A percentile compares a stretch with the other conserved stretches of the same genome.
Evolutionary conservation across 2,888 invertebrate species (phyloP).

Genomic region (Drosophila paracracens): DNA sequence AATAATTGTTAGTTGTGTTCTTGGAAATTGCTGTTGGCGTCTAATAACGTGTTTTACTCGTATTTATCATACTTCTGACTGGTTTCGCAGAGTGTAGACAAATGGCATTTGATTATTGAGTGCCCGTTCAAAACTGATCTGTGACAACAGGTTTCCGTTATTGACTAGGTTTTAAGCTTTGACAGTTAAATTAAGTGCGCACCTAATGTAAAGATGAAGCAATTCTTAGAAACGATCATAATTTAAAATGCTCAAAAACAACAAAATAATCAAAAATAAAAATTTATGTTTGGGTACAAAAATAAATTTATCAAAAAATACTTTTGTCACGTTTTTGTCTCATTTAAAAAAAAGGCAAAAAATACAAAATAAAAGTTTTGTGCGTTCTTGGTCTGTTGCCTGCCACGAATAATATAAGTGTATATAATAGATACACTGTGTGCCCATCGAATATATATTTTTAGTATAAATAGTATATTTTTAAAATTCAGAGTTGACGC

Average conservation of each 20-base stretch:
- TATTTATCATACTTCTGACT: slow-evolving; percentile 33
- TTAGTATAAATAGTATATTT: slow-evolving; percentile 33
- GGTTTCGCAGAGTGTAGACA: slow-evolving; percentile 33
- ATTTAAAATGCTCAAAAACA: background rate
- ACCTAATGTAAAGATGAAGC: slow-evolving; percentile 1
- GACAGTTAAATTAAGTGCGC: background rate
- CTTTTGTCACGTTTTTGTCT: slow-evolving; percentile 72
- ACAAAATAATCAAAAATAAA: slow-evolving; percentile 23
- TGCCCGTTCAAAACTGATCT: slow-evolving; percentile 8
- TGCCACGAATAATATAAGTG: slow-evolving; percentile 6
- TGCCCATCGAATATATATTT: slow-evolving; percentile 18
- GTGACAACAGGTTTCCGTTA: slow-evolving; percentile 37
- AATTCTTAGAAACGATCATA: background rate
- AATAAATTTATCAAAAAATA: slow-evolving; percentile 36
- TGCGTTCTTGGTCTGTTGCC: slow-evolving; percentile 20
- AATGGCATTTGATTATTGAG: slow-evolving; percentile 27
- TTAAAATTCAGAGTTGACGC: slow-evolving; percentile 23
- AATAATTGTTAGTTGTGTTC: slow-evolving; percentile 42
- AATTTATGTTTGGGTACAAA: background rate
- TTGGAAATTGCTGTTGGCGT: slow-evolving; percentile 37
- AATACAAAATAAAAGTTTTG: slow-evolving; percentile 24
- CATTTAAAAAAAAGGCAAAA: slow-evolving; percentile 32
- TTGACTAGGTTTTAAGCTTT: background rate
- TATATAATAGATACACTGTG: background rate
- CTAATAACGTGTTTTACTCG: slow-evolving; percentile 36